phyloP scores from a whole-genome alignment of 2,113 vertebrate genomes.

The Gnathonemus longibarbis region DNA sequence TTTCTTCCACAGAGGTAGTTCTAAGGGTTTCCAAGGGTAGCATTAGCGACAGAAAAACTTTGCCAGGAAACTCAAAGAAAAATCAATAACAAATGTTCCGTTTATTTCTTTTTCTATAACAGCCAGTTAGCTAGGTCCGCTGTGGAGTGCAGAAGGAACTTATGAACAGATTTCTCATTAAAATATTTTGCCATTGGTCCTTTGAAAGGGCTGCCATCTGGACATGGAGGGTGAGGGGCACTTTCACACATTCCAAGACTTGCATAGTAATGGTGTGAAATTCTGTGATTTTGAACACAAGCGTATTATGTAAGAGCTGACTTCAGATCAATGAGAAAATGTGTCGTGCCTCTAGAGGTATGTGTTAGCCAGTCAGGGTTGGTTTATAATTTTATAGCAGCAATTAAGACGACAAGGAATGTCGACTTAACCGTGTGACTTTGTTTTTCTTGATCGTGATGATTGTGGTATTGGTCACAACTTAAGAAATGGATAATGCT shows the following conservation, averaged over 20 bases:
- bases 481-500: neutral
- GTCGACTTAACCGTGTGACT: neutral
- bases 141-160: slow-evolving; percentile 17
- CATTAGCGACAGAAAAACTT: slow-evolving; percentile 41
- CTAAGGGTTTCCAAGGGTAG: slow-evolving; percentile 30
- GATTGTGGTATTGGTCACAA: neutral
- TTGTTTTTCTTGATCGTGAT: neutral
- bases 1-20: slow-evolving; percentile 22
- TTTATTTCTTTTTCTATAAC: slow-evolving; percentile 19
- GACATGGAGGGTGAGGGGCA: slow-evolving; percentile 23
- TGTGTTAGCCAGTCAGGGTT: neutral
- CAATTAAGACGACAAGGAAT: neutral
- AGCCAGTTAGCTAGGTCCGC: slow-evolving; percentile 25
- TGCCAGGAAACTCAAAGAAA: slow-evolving; percentile 40
- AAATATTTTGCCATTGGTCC: slow-evolving; percentile 39
- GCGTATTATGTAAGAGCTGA: slow-evolving; percentile 18
- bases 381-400: neutral
- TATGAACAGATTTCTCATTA: slow-evolving; percentile 44
- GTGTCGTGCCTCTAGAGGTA: neutral
- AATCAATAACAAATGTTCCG: slow-evolving; percentile 55
- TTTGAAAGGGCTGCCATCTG: slow-evolving; percentile 54
- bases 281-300: slow-evolving; percentile 39
- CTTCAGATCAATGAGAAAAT: neutral
- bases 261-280: slow-evolving; percentile 42
- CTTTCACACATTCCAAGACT: slow-evolving; percentile 29